Evolutionary conservation across 2,888 invertebrate species (phyloP), one percentile per base, ranked within the genome.

Genomic region (Pterobdella sp.): DNA sequence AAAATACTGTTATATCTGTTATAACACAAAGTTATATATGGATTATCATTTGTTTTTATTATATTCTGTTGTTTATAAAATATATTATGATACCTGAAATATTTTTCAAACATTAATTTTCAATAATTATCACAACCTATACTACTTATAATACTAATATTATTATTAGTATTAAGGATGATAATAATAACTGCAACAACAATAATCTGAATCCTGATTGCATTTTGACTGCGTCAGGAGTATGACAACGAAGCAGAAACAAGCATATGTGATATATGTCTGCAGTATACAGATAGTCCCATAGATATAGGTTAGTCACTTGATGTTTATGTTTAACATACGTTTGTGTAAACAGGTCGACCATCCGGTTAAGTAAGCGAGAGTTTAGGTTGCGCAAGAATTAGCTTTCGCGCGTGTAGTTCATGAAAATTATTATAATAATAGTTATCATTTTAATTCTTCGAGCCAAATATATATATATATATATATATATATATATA

Each of bases 221-320:
- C n/a, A n/a, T n/a, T n/a, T n/a, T n/a, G n/a, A n/a, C 37, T 67
- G 32, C 73, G 72, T 31, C 80, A 91, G 91, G 95, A 96, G 84
- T 94, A 91, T 84, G 94, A 95, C 82, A 88, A 88, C 79, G 91
- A 92, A 79, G 94, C 95, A 7, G 96, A 96, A 84, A 89, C 90
- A 79, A 85, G 94, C 78, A 91, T 95, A 79, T 93, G 94, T 3
- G 89, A 90, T 66, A 85, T 95, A 74, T 89, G 90, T 72, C 84
- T 94, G 22, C 91, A 89, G 81, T 88, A 87, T 76, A 86, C 90
- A 42, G 82, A 83, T 78, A 94, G 94, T 83, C 93, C 94, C 79
- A 86, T 93, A 76, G 95, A 95, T 84, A 89, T 91, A 81, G 88
- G 89, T 88, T 82, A 84, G 86, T n/a, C n/a, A n/a, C n/a, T n/a